A percentile compares a stretch with the other conserved stretches of the same genome.
These are phyloP conservation scores for Hippocampus guttulatus DNA, from an alignment of 2,113 vertebrate genomes.

Conservation along the genomic window DNA sequence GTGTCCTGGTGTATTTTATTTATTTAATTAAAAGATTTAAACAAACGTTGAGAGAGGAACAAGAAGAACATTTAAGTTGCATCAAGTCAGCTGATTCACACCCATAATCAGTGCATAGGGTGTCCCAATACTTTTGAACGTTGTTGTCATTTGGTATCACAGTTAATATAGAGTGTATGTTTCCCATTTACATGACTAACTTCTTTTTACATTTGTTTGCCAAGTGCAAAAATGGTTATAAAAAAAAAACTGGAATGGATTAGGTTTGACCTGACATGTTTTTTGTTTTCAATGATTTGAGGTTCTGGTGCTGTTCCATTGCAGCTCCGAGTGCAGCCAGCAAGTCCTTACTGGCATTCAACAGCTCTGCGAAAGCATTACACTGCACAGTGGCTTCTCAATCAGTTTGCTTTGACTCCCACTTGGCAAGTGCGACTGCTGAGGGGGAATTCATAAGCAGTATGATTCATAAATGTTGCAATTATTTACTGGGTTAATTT, in stretches of 20 bases:
- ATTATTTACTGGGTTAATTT: slow-evolving; percentile 70
- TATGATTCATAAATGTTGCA: slow-evolving; percentile 72
- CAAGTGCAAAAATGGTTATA: not conserved
- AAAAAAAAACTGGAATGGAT: not conserved
- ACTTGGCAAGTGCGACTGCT: slow-evolving; percentile 32
- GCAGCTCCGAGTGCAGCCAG: slow-evolving; percentile 32
- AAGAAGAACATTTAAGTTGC: not conserved
- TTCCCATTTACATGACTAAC: not conserved
- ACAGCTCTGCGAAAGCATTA: slow-evolving; percentile 14
- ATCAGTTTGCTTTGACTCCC: slow-evolving; percentile 39
- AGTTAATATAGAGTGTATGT: not conserved
- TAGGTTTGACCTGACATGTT: not conserved
- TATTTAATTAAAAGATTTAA: not conserved
- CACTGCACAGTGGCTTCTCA: slow-evolving; percentile 43
- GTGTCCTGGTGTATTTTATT: not conserved
- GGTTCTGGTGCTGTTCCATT: slow-evolving; percentile 26
- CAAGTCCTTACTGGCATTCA: slow-evolving; percentile 42
- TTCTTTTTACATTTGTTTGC: not conserved
- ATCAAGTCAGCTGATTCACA: not conserved
- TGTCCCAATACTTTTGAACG: not conserved
- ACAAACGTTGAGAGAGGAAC: not conserved
- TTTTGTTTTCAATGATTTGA: slow-evolving; percentile 1
- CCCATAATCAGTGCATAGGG: not conserved
- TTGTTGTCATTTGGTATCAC: not conserved
- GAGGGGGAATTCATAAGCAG: slow-evolving; percentile 63